These are phyloP conservation scores for Tragelaphus strepsiceros DNA, from an alignment of 2,113 vertebrate genomes.

Conservation along the genomic window DNA sequence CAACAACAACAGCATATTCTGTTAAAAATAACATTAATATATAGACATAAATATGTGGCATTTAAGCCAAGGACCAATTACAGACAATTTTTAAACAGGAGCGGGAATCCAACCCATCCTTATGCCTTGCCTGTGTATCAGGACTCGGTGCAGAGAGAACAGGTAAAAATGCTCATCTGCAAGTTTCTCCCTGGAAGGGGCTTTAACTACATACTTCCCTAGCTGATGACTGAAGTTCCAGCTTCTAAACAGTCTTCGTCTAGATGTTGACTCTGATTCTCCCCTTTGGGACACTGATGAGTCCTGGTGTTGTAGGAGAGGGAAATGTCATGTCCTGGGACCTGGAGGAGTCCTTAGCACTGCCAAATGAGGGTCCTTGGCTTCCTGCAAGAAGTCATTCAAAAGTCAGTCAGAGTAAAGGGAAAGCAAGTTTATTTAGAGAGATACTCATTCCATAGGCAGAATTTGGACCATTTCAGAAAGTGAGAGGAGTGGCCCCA, in stretches of 20 bases:
- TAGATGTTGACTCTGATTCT: not conserved
- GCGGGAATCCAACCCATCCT: too few species aligned
- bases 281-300: not conserved
- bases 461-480: not conserved
- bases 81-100: not conserved
- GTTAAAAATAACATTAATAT: not conserved
- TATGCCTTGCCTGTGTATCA: not conserved
- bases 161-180: not conserved
- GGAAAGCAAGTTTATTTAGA: not conserved
- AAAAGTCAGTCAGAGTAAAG: not conserved
- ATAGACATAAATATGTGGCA: not conserved
- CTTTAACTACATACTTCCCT: not conserved
- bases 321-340: not conserved
- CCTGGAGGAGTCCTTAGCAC: not conserved
- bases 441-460: not conserved
- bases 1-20: not conserved
- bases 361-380: not conserved
- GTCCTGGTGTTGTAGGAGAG: not conserved
- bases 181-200: not conserved
- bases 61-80: not conserved
- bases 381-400: not conserved
- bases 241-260: not conserved
- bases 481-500: not conserved
- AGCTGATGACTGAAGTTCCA: not conserved
- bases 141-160: not conserved